A percentile compares a stretch with the other conserved stretches of the same genome.
Conservation (phyloP, 92 coral and sea anemone genomes). For the Siderastrea radians region DNA sequence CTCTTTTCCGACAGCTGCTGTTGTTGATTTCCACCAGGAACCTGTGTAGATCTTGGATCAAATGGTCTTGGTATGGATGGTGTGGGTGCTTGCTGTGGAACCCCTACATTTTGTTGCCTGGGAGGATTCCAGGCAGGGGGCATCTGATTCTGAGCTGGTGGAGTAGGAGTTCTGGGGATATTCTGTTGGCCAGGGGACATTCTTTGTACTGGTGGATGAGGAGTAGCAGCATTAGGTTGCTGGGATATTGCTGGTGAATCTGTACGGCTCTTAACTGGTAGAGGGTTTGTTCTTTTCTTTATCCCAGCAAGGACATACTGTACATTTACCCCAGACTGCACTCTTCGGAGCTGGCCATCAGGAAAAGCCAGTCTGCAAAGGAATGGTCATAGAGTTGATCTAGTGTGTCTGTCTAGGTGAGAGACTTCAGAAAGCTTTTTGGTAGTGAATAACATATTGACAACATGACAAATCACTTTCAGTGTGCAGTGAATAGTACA, state of each 20-base stretch:
- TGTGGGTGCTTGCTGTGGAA: conserved; percentile 24
- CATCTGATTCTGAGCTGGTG: conserved; percentile 70
- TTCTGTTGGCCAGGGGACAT: conserved; percentile 31
- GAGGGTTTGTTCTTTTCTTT: conserved; percentile 82
- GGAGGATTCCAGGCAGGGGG: conserved; percentile 78
- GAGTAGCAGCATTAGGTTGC: conserved; percentile 30
- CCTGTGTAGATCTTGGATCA: conserved; percentile 43
- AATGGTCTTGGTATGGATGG: conserved; percentile 29
- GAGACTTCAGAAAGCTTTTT: not conserved
- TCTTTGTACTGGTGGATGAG: conserved; percentile 40
- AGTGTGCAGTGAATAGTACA: too few species aligned
- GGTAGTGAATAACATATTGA: too few species aligned
- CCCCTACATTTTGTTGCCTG: conserved; percentile 50
- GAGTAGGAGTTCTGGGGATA: conserved; percentile 81
- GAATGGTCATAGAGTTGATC: not conserved
- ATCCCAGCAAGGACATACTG: conserved; percentile 94
- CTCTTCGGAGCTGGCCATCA: conserved; percentile 89
- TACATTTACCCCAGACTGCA: conserved; percentile 83
- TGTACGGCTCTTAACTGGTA: conserved; percentile 67
- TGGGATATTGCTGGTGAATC: conserved; percentile 55
- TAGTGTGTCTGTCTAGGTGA: not conserved
- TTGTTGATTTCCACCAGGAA: conserved; percentile 12
- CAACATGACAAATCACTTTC: too few species aligned
- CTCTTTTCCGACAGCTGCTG: conserved; percentile 27
- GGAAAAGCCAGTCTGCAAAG: conserved; percentile 85